A percentile compares a stretch with the other conserved stretches of the same genome.
Conservation (phyloP, 2,888 invertebrate genomes). For the Xylophagus ater region DNA sequence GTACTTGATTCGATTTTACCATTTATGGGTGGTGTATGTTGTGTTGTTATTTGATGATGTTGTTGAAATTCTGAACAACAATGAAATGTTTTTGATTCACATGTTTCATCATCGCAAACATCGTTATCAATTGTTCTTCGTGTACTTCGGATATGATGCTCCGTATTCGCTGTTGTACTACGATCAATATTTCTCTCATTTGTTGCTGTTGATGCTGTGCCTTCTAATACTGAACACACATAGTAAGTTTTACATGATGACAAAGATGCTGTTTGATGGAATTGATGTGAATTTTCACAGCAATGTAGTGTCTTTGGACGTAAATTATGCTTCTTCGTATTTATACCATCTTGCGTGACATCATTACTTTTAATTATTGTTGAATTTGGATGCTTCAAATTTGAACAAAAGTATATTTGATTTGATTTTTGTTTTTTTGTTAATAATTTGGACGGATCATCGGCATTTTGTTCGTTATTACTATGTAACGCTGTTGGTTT, state of each 20-base stretch:
- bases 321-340: slow-evolving; percentile 15
- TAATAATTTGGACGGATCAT: slow-evolving; percentile 11
- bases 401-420: slow-evolving; percentile 38
- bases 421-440: slow-evolving; percentile 19
- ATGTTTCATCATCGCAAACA: slow-evolving; percentile 16
- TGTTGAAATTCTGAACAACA: slow-evolving; percentile 38
- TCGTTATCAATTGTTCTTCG: too few species aligned
- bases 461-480: too few species aligned
- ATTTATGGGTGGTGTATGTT: slow-evolving; percentile 25
- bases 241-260: slow-evolving; percentile 33
- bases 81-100: slow-evolving; percentile 32
- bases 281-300: slow-evolving; percentile 38
- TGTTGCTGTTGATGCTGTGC: slow-evolving; percentile 22
- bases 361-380: slow-evolving; percentile 10
- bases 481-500: slow-evolving; percentile 13
- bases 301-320: slow-evolving; percentile 38
- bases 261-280: slow-evolving; percentile 25
- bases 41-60: slow-evolving; percentile 17
- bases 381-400: slow-evolving; percentile 34
- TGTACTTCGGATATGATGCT: too few species aligned
- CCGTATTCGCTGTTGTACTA: slow-evolving; percentile 9
- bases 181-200: slow-evolving; percentile 4
- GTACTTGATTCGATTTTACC: slow-evolving; percentile 24
- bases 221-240: slow-evolving; percentile 44
- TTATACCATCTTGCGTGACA: too few species aligned